Conservation (phyloP, 2,113 vertebrate genomes). For the Coracopsis vasa region DNA sequence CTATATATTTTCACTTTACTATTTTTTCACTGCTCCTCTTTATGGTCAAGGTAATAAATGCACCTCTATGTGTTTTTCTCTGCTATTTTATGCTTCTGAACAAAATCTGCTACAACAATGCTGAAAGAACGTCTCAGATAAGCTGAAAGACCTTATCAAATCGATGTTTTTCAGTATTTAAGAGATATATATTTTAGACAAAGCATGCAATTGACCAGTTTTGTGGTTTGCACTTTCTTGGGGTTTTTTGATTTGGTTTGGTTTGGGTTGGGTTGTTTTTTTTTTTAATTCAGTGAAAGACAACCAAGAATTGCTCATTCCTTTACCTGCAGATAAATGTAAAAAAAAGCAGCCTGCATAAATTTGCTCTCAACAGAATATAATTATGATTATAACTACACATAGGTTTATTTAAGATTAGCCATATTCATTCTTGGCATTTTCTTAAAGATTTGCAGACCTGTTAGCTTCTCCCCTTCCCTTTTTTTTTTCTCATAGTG, state of each 20-base stretch:
- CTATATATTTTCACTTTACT: slow-evolving; percentile 38
- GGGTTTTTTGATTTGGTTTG: neutral
- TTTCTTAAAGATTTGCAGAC: slow-evolving; percentile 65
- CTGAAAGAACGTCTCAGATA: neutral
- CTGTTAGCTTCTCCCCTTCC: slow-evolving; percentile 34
- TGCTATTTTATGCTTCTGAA: neutral
- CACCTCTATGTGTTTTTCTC: neutral
- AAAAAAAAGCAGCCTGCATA: slow-evolving; percentile 3
- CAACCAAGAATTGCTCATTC: neutral
- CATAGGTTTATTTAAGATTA: neutral
- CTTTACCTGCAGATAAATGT: neutral
- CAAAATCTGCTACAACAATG: slow-evolving; percentile 10
- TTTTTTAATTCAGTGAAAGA: neutral
- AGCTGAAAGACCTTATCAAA: neutral
- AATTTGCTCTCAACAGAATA: neutral
- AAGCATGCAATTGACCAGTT: neutral
- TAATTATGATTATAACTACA: neutral
- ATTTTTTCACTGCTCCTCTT: neutral
- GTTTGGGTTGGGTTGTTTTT: neutral
- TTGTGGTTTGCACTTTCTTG: neutral
- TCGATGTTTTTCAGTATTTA: neutral
- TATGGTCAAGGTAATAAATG: slow-evolving; percentile 42
- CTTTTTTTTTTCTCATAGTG: neutral
- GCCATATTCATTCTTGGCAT: neutral
- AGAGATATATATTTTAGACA: neutral